phyloP scores from a whole-genome alignment of 2,888 invertebrate genomes.

The Chrysopilus asiliformis region DNA sequence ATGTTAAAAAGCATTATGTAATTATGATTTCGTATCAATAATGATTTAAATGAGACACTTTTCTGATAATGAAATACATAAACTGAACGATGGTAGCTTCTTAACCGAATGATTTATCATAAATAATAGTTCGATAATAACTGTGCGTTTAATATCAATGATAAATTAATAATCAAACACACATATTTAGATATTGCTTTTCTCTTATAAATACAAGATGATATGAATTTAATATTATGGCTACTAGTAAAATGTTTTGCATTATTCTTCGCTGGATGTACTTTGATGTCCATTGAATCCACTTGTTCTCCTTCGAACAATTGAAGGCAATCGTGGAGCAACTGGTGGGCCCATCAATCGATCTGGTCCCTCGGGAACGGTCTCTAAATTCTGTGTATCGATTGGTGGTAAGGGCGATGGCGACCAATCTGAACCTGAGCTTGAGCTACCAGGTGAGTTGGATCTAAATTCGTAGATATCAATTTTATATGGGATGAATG shows the following conservation, averaged over 20 bases:
- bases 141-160: too few species aligned
- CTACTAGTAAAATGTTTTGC: background rate
- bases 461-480: conserved; percentile 19
- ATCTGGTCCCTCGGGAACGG: conserved; percentile 18
- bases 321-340: conserved; percentile 25
- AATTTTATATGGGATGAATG: conserved; percentile 1
- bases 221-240: background rate
- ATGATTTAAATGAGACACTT: too few species aligned
- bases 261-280: conserved; percentile 14
- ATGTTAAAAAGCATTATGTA: too few species aligned
- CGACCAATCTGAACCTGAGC: conserved; percentile 36
- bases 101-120: too few species aligned
- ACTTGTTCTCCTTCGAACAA: conserved; percentile 17
- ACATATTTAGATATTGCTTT: background rate
- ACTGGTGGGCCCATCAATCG: conserved; percentile 34
- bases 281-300: conserved; percentile 36
- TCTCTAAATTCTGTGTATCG: conserved; percentile 7
- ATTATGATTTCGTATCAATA: too few species aligned
- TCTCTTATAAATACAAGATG: background rate
- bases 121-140: too few species aligned
- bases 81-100: too few species aligned
- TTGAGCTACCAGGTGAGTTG: conserved; percentile 33
- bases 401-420: conserved; percentile 24
- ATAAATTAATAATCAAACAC: background rate
- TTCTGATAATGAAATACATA: too few species aligned